Base-by-base conservation (phyloP, 2,113 vertebrate species). In the Mesoclemmys tuberculata region DNA sequence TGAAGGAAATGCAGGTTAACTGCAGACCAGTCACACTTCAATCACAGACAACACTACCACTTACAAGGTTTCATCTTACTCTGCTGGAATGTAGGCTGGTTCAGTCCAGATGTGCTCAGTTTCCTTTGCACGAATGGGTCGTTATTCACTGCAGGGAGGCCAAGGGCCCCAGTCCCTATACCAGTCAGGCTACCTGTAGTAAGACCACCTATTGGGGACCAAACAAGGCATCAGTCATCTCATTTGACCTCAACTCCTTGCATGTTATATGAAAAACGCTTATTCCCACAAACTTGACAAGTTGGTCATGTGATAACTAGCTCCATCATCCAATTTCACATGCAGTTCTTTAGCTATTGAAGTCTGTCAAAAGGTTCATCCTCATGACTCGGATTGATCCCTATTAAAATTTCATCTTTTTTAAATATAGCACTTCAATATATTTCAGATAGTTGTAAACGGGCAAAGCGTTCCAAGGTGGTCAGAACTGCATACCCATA, bases 61-160 rank as follows among this genome's bases (percentile, higher is more conserved):
- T 99, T 99, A 99, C 98, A 99, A 99, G 99, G 98, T 99, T 99
- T 99, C 98, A 99, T 99, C 99, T 99, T 99, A 99, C 99, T 99
- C 99, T 99, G 99, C 99, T 99, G 99, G 98, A 99, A 99, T 97
- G 99, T 99, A 74, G 99, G 98, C 80, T 99, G 99, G 98, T 99
- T 99, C 98, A 99, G 96, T 98, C 99, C 99, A 92, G 99, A 99
- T 94, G 99, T 99, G 98, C 99, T 99, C 98, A 99, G 98, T 98
- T 99, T 99, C 97, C 99, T 99, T 97, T 99, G 99, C 94, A 99
- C 98, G 95, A 99, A 99, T 2, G 99, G 99, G 87, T 99, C 99
- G 0, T 98, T 99, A 97, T 98, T 99, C 78, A 99, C 99, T 0
- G 99, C 97, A 90, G 99, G 98, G 98, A 99, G 99, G 94, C 99